Conservation (phyloP, 2,113 vertebrate genomes). For the Rafetus swinhoei region DNA sequence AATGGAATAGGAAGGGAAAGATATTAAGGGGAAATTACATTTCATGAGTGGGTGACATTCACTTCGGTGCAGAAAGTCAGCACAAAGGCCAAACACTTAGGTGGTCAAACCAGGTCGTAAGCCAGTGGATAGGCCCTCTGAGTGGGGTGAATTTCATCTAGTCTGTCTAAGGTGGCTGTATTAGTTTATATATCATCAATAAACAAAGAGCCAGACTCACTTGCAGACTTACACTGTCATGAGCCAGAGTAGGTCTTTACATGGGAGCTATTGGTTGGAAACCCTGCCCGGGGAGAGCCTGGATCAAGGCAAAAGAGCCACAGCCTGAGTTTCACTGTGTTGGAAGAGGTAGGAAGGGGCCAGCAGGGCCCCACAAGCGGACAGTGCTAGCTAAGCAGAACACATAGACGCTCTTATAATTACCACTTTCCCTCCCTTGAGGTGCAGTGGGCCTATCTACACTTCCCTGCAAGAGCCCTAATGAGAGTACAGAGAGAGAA, state of each 20-base stretch:
- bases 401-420: neutral
- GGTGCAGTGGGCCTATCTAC: neutral
- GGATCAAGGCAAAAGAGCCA: neutral
- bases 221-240: neutral
- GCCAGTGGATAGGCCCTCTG: neutral
- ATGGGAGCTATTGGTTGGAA: neutral
- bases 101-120: neutral
- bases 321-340: neutral
- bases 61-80: rapidly evolving
- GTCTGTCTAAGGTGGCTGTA: neutral
- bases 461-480: neutral
- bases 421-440: neutral
- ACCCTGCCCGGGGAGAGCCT: neutral
- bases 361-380: neutral
- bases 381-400: neutral
- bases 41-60: neutral
- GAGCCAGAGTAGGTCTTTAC: neutral
- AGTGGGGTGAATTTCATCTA: neutral
- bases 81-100: neutral
- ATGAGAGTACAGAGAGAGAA: neutral
- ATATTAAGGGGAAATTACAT: neutral
- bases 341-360: neutral
- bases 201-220: neutral
- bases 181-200: neutral
- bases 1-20: neutral